Conservation (phyloP, 37 sponge, comb jelly and placozoan genomes). For the Aphrocallistes beatrix region DNA sequence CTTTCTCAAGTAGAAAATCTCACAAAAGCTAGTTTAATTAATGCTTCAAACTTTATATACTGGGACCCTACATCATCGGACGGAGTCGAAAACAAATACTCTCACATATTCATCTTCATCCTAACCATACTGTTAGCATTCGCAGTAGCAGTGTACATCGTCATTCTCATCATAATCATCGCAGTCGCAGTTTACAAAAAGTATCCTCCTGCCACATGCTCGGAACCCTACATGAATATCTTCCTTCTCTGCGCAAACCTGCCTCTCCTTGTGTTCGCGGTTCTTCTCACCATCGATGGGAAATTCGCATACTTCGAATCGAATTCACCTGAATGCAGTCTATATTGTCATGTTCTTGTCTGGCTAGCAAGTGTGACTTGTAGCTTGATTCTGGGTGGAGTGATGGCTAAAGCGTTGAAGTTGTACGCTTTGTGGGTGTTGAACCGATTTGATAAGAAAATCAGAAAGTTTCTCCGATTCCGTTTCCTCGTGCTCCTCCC, state of each 20-base stretch:
- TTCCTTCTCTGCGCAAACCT: background rate
- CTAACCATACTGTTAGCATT: background rate
- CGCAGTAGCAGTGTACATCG: background rate
- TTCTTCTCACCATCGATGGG: background rate
- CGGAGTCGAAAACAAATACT: background rate
- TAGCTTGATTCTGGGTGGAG: background rate
- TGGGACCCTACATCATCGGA: background rate
- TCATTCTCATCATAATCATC: background rate
- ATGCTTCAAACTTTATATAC: background rate
- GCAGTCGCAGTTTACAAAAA: background rate
- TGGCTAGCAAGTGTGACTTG: background rate
- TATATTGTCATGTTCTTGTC: background rate
- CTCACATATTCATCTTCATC: background rate
- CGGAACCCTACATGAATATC: background rate
- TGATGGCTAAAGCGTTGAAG: background rate
- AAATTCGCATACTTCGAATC: background rate
- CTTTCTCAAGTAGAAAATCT: background rate
- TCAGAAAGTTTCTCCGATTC: background rate
- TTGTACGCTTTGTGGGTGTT: conserved; percentile 11
- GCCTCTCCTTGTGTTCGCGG: background rate
- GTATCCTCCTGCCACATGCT: background rate
- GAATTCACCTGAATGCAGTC: background rate
- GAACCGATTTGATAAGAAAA: background rate
- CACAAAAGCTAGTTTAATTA: background rate
- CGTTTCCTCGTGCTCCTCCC: background rate